These are phyloP conservation scores for Phanerotoma sp. DNA, from an alignment of 2,888 invertebrate species.

Conservation along the genomic window DNA sequence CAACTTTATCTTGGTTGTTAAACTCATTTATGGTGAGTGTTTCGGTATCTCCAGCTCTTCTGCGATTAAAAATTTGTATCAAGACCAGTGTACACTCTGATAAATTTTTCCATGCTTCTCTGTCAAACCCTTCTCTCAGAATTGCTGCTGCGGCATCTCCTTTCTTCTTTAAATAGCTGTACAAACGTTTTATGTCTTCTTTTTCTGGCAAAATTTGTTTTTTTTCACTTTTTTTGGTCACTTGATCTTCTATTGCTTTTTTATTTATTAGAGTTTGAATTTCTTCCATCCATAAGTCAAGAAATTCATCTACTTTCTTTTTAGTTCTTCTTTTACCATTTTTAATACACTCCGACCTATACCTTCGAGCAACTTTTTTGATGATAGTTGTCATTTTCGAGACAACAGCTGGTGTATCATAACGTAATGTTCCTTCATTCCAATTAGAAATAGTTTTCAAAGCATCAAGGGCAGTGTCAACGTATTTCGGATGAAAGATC, in stretches of 20 bases:
- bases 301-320: slow-evolving; percentile 17
- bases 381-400: slow-evolving; percentile 19
- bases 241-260: slow-evolving; percentile 22
- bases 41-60: slow-evolving; percentile 18
- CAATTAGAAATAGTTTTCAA: slow-evolving; percentile 9
- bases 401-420: slow-evolving; percentile 25
- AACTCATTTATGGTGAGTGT: slow-evolving; percentile 10
- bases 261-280: slow-evolving; percentile 19
- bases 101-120: slow-evolving; percentile 7
- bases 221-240: slow-evolving; percentile 13
- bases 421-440: slow-evolving; percentile 6
- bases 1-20: slow-evolving; percentile 3
- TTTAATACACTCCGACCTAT: slow-evolving; percentile 18
- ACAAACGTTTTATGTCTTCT: slow-evolving; percentile 17
- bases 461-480: slow-evolving; percentile 8
- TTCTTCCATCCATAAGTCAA: neutral
- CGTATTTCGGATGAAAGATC: neutral
- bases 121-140: slow-evolving; percentile 5
- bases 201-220: slow-evolving; percentile 15
- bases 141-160: neutral
- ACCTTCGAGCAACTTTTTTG: slow-evolving; percentile 20
- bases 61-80: slow-evolving; percentile 23
- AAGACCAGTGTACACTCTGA: slow-evolving; percentile 11
- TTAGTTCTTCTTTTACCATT: neutral
- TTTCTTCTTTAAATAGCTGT: slow-evolving; percentile 2